phyloP scores from a whole-genome alignment of 2,797 vertebrate genomes.

The Tinamus major region DNA sequence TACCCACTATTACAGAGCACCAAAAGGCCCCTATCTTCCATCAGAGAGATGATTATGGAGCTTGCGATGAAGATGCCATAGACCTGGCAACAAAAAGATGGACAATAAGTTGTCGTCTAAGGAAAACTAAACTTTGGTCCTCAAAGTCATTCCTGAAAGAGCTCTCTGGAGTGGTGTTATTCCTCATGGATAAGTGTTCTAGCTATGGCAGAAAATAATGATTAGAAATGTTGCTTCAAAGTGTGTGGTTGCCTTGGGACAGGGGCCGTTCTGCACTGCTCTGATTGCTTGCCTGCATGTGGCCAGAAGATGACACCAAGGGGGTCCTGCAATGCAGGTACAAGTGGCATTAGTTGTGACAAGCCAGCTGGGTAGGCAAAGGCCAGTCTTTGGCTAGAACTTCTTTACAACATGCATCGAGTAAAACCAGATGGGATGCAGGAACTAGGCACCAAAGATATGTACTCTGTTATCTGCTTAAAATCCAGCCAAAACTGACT shows the following conservation, averaged over 20 bases:
- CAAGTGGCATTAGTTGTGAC: fast-evolving
- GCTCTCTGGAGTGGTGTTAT: background rate
- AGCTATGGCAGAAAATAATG: background rate
- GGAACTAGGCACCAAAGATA: background rate
- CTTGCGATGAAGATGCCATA: constrained; percentile 29
- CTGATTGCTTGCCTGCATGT: background rate
- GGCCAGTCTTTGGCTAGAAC: background rate
- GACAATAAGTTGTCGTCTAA: constrained; percentile 50
- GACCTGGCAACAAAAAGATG: constrained; percentile 56
- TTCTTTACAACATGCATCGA: background rate
- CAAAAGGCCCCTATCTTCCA: constrained; percentile 51
- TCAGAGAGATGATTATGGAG: constrained; percentile 17
- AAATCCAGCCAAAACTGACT: background rate
- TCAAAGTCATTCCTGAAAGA: background rate
- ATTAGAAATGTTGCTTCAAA: background rate
- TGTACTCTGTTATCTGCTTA: fast-evolving
- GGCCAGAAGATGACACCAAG: background rate
- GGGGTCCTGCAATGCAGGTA: background rate
- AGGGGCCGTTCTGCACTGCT: background rate
- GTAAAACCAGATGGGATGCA: fast-evolving
- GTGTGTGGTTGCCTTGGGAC: fast-evolving
- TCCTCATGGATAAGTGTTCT: background rate
- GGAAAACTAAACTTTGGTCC: background rate
- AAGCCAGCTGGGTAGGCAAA: background rate
- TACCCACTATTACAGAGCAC: constrained; percentile 38